Base-by-base conservation (phyloP, 2,888 invertebrate genomes). In the Disparrhopalites patrizii region DNA sequence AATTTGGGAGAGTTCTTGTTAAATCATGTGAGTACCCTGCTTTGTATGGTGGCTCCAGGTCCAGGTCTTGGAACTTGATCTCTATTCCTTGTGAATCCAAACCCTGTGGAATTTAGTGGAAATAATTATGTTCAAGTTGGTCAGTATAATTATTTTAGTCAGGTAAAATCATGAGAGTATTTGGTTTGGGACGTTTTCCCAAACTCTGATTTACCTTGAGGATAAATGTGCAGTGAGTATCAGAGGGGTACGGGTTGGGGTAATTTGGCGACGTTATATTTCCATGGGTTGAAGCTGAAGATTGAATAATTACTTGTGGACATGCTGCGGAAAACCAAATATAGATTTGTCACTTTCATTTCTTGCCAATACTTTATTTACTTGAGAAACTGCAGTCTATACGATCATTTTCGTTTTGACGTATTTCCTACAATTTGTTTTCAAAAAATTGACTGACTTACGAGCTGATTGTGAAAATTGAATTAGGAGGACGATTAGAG, bases 181-280 rank as follows among this genome's bases (percentile, higher is more conserved):
- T 13, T 25, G 25, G 40, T 40, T 18, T 56, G 4, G n/a, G n/a
- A n/a, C n/a, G n/a, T n/a, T n/a, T n/a, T n/a, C n/a, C n/a, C n/a
- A n/a, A n/a, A n/a, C n/a, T n/a, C n/a, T n/a, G n/a, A n/a, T 23
- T 33, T 31, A 60, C 67, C 67, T 68, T 65, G 58, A 77, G 76
- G 31, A 73, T 68, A 67, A 77, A 77, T 47, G 68, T 70, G 62
- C 77, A 77, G 23, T 71, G 71, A 1, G 76, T 71, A 61, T 76
- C 76, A n/a, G 75, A 73, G 2, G 77, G 76, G 65, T 78, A 78
- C n/a, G 76, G 75, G 27, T 65, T 66, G 2, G 77, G 77, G 70
- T 74, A 78, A 4, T 74, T 71, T 8, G 77, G 77, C 1, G 77
- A 77, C 2, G 77, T 75, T 47, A 78, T 76, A 61, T 77, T 78